Base-by-base conservation (phyloP, 2,888 invertebrate genomes). In the Imbricaverruca yamaguchii region DNA sequence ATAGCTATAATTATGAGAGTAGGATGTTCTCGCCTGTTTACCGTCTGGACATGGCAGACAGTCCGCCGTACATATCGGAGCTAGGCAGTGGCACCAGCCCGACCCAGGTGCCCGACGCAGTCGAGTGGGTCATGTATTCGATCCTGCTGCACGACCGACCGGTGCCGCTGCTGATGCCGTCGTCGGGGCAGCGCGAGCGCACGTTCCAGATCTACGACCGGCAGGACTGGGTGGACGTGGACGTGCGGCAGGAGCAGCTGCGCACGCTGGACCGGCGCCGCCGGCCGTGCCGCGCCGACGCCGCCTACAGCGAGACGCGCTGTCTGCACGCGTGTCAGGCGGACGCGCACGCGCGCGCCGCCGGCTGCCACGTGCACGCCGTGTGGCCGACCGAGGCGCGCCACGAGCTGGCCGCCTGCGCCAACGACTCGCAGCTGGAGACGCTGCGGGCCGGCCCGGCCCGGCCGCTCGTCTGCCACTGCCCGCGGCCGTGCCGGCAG, bases 101-200 rank as follows among this genome's bases (percentile, higher is more conserved):
- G 18, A 61, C 61, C 7, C 18, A 11, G 15, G 61, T 18, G 61
- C 61, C 61, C 7, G 69, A 69, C 39, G 69, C 39, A 3, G 8
- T 69, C 39, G 15, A 69, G 15, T 69, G 23, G 25, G 23, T 39
- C 39, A 39, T 25, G 25, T 69, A 69, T 15, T 25, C 23, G 39
- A 13, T 69, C 10, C 10, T 69, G 69, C 69, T 69, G 69, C 69
- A 69, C 69, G 84, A 85, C 12, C 85, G 87, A 15, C 87, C 88
- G 10, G 87, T 88, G 25, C 88, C 87, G 80, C 87, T 81, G 63
- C 67, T 80, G 78, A 25, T 63, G 65, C 53, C 69, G 53, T 23
- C 39, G 81, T 18, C 65, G 59, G 23, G 82, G n/a, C 61, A 74
- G 56, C 18, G 80, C 25, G 69, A 69, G 25, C 69, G 69, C 69